Conservation (phyloP, 30 jellyfish, hydroid and myxozoan species). For the Calvadosia cruxmelitensis region DNA sequence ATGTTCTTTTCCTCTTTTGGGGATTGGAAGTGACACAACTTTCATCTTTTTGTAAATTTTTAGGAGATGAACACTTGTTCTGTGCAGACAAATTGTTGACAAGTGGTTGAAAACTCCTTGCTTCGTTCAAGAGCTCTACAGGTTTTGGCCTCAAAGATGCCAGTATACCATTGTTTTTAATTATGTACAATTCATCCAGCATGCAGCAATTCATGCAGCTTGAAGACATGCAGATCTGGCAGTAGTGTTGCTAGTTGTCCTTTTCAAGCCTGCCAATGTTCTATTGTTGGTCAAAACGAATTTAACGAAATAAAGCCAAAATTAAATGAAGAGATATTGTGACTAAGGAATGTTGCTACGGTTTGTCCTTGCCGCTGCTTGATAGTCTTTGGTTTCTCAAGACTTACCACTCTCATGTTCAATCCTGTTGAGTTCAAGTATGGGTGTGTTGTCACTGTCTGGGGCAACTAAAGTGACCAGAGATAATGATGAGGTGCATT, state of each 20-base stretch:
- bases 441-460: no score
- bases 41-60: background rate
- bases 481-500: no score
- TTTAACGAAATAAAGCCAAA: no score
- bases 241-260: background rate
- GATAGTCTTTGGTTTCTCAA: no score
- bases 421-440: no score
- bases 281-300: no score
- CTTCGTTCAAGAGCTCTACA: background rate
- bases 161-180: background rate
- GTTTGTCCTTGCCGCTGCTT: no score
- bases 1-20: background rate
- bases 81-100: slow-evolving; percentile 4
- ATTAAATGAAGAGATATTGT: no score
- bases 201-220: background rate
- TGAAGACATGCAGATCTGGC: slow-evolving; percentile 12
- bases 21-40: background rate
- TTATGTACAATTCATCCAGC: slow-evolving; percentile 5
- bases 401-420: no score
- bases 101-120: background rate
- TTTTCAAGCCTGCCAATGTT: background rate
- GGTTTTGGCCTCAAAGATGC: background rate
- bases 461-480: no score
- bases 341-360: no score
- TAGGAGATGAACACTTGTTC: slow-evolving; percentile 13